Percentiles rank a stretch among this genome's conserved stretches.
Evolutionary conservation across 2,888 invertebrate species (phyloP).

Genomic region (Crepidodera aurea): DNA sequence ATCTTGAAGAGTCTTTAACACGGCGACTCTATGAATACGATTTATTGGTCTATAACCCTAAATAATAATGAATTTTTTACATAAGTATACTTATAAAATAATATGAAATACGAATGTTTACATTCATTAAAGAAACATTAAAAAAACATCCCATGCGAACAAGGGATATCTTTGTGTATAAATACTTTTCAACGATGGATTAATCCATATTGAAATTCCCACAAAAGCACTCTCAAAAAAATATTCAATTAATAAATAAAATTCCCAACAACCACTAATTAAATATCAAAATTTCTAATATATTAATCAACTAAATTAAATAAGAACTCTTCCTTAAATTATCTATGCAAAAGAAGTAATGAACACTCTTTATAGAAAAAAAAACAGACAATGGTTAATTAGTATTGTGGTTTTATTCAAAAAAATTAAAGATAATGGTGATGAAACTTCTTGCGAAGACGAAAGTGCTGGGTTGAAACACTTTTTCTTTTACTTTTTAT

Average conservation of each 20-base stretch:
- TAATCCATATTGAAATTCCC: too few species aligned
- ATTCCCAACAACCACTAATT: background rate
- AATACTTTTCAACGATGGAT: too few species aligned
- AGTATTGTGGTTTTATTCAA: constrained; percentile 1
- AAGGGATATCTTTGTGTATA: too few species aligned
- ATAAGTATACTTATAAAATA: too few species aligned
- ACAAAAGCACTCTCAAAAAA: too few species aligned
- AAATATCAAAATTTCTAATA: background rate
- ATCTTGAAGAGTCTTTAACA: too few species aligned
- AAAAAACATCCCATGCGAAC: too few species aligned
- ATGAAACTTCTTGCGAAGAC: background rate
- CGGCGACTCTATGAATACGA: too few species aligned
- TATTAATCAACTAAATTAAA: background rate
- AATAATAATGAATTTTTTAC: too few species aligned
- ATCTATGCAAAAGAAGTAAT: background rate
- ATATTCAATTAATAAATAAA: background rate
- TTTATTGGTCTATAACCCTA: too few species aligned
- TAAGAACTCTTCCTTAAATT: background rate
- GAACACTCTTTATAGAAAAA: background rate
- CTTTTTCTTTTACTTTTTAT: background rate
- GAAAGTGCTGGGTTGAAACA: background rate
- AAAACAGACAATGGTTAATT: background rate
- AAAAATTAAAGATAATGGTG: background rate
- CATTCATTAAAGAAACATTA: too few species aligned
- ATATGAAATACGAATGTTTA: too few species aligned